A percentile compares a stretch with the other conserved stretches of the same genome.
Conservation (phyloP, 2,888 invertebrate species). For the Coelinius sp. region DNA sequence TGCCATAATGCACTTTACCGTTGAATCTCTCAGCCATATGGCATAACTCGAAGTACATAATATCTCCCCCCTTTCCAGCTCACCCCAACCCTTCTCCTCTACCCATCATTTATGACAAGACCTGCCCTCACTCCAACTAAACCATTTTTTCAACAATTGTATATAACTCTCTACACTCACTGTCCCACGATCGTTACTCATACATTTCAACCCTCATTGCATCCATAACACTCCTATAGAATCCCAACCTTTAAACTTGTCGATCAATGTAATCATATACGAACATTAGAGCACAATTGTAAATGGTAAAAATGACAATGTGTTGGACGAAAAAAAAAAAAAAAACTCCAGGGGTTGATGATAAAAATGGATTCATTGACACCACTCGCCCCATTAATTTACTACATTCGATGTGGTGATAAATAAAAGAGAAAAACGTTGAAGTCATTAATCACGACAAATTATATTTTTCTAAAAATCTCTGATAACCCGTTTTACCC, state of each 20-base stretch:
- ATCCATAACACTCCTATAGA: constrained; percentile 26
- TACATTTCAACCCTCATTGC: constrained; percentile 36
- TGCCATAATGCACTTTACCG: constrained; percentile 47
- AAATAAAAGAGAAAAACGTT: background rate
- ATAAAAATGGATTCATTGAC: constrained; percentile 17
- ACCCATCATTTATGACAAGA: constrained; percentile 42
- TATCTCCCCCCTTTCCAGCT: constrained; percentile 30
- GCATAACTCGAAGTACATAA: constrained; percentile 34
- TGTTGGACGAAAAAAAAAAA: background rate
- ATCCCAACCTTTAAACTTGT: background rate
- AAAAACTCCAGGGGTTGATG: background rate
- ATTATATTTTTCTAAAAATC: too few relatives aligned
- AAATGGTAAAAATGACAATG: constrained; percentile 7
- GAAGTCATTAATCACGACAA: background rate
- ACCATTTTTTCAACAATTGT: constrained; percentile 37
- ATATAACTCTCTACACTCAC: constrained; percentile 14
- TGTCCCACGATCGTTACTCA: constrained; percentile 30
- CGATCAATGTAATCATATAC: constrained; percentile 24
- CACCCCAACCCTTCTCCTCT: constrained; percentile 44
- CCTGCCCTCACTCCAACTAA: constrained; percentile 42
- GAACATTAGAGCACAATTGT: constrained; percentile 9
- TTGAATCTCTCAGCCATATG: constrained; percentile 45
- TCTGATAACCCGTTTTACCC: background rate
- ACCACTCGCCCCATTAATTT: constrained; percentile 19
- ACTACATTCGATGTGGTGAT: constrained; percentile 4